phyloP scores from a whole-genome alignment of 1,140 invertebrate genomes.

The Chironomus tepperi region DNA sequence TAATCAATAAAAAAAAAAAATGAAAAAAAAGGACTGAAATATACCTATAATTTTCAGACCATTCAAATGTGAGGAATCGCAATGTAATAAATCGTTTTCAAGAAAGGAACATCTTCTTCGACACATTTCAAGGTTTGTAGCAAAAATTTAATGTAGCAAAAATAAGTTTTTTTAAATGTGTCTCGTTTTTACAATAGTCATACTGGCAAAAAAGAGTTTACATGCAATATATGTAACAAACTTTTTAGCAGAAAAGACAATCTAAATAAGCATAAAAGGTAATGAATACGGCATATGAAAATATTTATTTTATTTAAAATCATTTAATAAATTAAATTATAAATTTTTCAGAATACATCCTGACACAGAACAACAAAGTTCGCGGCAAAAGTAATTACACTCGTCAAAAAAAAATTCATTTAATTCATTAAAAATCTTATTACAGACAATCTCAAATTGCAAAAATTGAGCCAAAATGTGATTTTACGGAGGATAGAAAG shows the following conservation, averaged over 20 bases:
- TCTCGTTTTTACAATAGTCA: constrained; percentile 40
- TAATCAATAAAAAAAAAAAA: not conserved
- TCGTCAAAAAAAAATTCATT: not conserved
- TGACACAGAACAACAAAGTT: not conserved
- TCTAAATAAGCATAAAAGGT: constrained; percentile 58
- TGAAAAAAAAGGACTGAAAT: too few species aligned
- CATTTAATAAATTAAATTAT: not conserved
- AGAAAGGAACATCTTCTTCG: constrained; percentile 60
- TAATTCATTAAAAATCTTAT: not conserved
- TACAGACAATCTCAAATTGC: not conserved
- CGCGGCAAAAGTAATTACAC: not conserved
- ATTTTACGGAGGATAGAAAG: not conserved
- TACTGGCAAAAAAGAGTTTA: constrained; percentile 62
- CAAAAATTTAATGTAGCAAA: too few species aligned
- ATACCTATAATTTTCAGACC: constrained; percentile 53
- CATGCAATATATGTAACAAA: constrained; percentile 67
- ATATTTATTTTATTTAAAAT: not conserved
- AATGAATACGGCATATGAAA: not conserved
- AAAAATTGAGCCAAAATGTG: not conserved
- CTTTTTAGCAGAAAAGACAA: constrained; percentile 69
- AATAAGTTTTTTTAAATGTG: too few species aligned
- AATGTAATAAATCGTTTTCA: constrained; percentile 63
- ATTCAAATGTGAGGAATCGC: constrained; percentile 49
- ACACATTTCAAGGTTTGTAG: constrained; percentile 56
- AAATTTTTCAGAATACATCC: constrained; percentile 16